Base-by-base conservation (phyloP, 2,797 vertebrate genomes). In the Leontocebus nigricollis region DNA sequence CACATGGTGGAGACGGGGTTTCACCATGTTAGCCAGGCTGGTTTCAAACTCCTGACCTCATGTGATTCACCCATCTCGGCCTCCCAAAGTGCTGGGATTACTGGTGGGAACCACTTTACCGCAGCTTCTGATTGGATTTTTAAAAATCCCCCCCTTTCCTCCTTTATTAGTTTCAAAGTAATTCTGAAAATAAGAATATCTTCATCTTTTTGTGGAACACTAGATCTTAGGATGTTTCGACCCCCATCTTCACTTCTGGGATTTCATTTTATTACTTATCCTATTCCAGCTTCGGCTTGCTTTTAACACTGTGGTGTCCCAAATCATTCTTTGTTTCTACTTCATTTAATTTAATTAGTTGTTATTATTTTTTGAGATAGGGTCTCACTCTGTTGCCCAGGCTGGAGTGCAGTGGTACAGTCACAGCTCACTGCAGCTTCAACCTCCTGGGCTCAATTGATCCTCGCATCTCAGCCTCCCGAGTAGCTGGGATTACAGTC, bases 1-100 rank as follows among this genome's bases (percentile, higher is more conserved):
- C 61, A 67, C 7, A 7, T 0, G 1, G 61, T 67, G 17, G 33
- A 67, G 15, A 67, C 1, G 1, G 15, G 61, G 33, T 17, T n/a
- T 67, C 33, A 67, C 61, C 33, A 19, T 67, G 14, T n/a, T 67
- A 33, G 61, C 30, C 33, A 67, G 57, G 61, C 61, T 67, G 61
- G 61, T 67, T 33, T 67, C 1, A 7, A 67, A n/a, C 61, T 67
- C 15, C 61, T 67, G 61, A 67, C 33, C 33, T 67, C 61, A 67
- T 3, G 0, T 67, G 61, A 67, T n/a, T 15, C 33, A 33, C 7
- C 61, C 3, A 4, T 17, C 61, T n/a, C 33, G 3, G 61, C 7
- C 33, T 59, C 57, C 57, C 57, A 59, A 27, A 59, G 26, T 59
- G 57, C 26, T 59, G 4, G 57, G 26, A 59, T 59, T 59, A 59